Evolutionary conservation across 2,113 vertebrate species (phyloP).

Genomic region (Hylia prasina): DNA sequence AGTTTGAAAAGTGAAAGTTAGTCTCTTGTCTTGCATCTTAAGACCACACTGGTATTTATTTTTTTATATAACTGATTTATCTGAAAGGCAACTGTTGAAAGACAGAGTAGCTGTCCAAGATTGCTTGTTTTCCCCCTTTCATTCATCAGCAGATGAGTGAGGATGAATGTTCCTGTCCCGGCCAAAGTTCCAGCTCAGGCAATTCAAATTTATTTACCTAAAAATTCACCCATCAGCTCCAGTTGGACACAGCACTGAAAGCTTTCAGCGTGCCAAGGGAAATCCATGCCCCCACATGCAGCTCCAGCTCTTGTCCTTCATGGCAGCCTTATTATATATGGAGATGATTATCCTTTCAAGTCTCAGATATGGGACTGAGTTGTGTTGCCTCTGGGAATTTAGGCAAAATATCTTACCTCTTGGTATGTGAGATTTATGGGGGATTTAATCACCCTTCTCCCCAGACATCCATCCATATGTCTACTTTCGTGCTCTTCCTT

Average conservation of each 20-base stretch:
- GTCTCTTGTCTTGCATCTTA: not conserved
- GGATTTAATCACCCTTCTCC: constrained; percentile 26
- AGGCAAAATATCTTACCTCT: constrained; percentile 43
- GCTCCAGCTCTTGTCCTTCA: constrained; percentile 23
- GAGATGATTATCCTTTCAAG: constrained; percentile 44
- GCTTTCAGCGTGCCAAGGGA: constrained; percentile 17
- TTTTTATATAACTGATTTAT: not conserved
- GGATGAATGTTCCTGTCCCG: not conserved
- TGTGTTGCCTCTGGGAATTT: constrained; percentile 31
- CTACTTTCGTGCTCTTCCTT: constrained; percentile 29
- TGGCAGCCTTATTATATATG: constrained; percentile 30
- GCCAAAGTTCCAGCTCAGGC: not conserved
- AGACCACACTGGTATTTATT: not conserved
- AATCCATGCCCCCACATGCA: not conserved
- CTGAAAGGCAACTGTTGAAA: not conserved
- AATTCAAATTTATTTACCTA: not conserved
- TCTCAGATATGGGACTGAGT: not conserved
- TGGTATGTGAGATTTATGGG: constrained; percentile 53
- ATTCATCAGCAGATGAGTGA: not conserved
- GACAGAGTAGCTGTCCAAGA: not conserved
- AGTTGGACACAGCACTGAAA: not conserved
- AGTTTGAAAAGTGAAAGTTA: not conserved
- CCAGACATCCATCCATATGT: constrained; percentile 44
- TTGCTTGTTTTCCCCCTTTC: not conserved
- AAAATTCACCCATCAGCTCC: not conserved